These are phyloP conservation scores for Dyspetes luteomarginatus DNA, from an alignment of 2,888 invertebrate genomes.

Conservation along the genomic window DNA sequence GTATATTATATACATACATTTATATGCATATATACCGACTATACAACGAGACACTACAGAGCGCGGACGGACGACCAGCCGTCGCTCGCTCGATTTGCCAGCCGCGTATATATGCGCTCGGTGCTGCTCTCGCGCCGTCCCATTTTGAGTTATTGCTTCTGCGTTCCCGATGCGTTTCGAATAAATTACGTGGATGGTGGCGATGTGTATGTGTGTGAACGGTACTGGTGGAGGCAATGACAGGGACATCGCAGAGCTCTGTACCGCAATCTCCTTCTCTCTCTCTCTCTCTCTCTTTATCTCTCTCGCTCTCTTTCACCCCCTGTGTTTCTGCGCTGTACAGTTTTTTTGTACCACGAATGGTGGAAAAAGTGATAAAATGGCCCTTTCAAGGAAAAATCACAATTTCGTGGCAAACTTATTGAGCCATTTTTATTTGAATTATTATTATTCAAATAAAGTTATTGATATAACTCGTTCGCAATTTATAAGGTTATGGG, in stretches of 20 bases:
- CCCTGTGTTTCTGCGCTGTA: neutral
- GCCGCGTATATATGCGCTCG: constrained; percentile 64
- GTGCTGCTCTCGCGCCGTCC: constrained; percentile 32
- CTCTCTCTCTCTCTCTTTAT: neutral
- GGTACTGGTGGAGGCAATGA: constrained; percentile 29
- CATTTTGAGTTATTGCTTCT: constrained; percentile 73
- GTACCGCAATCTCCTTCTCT: neutral
- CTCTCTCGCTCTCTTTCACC: neutral
- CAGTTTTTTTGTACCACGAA: neutral
- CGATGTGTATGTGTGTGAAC: neutral
- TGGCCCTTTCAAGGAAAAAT: neutral
- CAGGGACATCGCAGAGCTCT: constrained; percentile 26
- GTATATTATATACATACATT: neutral
- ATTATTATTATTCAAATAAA: too few species aligned
- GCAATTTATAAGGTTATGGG: too few species aligned
- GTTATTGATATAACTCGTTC: too few species aligned
- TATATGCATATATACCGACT: neutral
- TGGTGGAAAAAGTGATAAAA: neutral
- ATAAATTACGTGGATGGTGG: constrained; percentile 68
- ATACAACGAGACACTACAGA: constrained; percentile 41
- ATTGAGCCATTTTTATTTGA: too few species aligned
- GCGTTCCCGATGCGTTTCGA: constrained; percentile 72
- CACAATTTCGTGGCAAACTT: too few species aligned
- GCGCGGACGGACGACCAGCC: constrained; percentile 54
- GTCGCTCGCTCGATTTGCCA: constrained; percentile 71